Conservation (phyloP, 2,113 vertebrate species). For the Mixornis gularis region DNA sequence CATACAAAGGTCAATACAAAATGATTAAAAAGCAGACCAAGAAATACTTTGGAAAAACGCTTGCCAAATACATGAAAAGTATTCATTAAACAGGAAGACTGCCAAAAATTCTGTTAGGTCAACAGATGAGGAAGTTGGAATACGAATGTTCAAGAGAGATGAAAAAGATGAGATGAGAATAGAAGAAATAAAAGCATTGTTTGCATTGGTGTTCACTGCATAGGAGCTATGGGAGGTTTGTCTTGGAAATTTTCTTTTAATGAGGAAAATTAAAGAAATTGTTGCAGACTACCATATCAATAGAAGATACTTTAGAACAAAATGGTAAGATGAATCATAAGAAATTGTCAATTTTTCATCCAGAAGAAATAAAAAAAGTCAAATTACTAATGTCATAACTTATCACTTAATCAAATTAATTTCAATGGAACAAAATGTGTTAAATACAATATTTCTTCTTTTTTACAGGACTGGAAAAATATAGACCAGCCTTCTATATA, state of each 20-base stretch:
- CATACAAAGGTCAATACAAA: background rate
- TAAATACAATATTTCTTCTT: background rate
- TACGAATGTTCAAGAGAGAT: background rate
- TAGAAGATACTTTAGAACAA: background rate
- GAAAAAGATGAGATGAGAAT: background rate
- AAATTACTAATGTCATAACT: background rate
- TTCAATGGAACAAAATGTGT: background rate
- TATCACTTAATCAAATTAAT: background rate
- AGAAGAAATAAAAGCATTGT: background rate
- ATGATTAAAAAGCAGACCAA: background rate
- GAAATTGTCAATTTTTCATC: background rate
- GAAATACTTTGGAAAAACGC: background rate
- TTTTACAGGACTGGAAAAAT: background rate
- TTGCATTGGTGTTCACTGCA: background rate
- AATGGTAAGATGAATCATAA: background rate
- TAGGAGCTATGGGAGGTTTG: accelerated
- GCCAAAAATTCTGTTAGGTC: background rate
- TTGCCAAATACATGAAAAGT: background rate
- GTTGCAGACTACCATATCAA: background rate
- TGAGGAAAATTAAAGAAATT: background rate
- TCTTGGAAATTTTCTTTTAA: background rate
- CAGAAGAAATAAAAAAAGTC: background rate
- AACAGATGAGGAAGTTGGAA: background rate
- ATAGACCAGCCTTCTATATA: background rate
- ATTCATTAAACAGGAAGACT: background rate